Evolutionary conservation across 2,797 vertebrate species (phyloP).

Genomic region (Miichthys miiuy): DNA sequence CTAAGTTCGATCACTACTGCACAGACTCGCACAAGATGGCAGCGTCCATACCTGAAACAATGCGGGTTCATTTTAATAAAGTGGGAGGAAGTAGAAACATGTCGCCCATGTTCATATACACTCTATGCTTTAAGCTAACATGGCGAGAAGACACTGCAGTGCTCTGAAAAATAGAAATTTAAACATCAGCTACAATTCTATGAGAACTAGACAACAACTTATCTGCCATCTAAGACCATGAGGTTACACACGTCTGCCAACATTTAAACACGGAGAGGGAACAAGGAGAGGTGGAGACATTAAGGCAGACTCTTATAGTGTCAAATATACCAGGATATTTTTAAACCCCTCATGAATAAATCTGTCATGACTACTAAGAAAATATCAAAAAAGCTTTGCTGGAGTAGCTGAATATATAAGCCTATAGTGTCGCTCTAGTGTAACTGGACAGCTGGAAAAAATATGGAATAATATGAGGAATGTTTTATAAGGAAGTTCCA

Average conservation of each 20-base stretch:
- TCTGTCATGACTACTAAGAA: too few species aligned
- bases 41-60: too few species aligned
- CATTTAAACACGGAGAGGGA: not conserved
- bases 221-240: not conserved
- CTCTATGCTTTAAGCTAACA: not conserved
- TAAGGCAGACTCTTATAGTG: too few species aligned
- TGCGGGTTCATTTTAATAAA: too few species aligned
- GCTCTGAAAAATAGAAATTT: not conserved
- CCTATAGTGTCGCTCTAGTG: too few species aligned
- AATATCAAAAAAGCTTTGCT: too few species aligned
- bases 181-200: not conserved
- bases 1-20: too few species aligned
- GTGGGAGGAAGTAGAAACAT: too few species aligned
- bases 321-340: not conserved
- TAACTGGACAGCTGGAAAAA: not conserved
- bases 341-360: too few species aligned
- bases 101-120: too few species aligned
- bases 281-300: not conserved
- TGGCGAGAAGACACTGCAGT: not conserved
- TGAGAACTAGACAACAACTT: not conserved
- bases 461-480: not conserved
- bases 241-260: not conserved
- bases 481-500: not conserved
- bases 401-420: too few species aligned
- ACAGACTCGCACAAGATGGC: too few species aligned